A percentile compares a stretch with the other conserved stretches of the same genome.
Conservation (phyloP, 2,888 invertebrate genomes). For the Hetaerina titia region DNA sequence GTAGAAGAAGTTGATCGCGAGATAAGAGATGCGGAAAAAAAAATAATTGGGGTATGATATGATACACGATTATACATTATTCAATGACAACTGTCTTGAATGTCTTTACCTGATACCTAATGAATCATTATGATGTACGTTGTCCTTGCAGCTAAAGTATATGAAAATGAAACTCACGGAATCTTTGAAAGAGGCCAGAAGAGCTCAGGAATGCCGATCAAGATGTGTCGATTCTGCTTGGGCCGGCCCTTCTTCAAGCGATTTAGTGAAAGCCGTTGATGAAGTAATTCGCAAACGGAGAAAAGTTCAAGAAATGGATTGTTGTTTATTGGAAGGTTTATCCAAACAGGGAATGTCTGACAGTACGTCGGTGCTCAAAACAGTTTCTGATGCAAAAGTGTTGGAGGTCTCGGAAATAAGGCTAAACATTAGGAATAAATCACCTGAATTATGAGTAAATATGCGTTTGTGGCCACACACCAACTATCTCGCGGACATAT, state of each 20-base stretch:
- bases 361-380: neutral
- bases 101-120: neutral
- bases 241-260: neutral
- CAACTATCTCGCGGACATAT: too few relatives aligned
- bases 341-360: neutral
- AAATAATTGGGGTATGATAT: constrained; percentile 45
- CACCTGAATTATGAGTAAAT: neutral
- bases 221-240: neutral
- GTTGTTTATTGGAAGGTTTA: neutral
- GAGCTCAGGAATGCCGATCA: neutral
- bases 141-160: neutral
- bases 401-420: neutral
- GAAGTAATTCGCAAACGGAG: neutral
- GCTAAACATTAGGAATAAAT: neutral
- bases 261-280: neutral
- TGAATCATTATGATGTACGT: neutral
- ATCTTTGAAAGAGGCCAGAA: neutral
- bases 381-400: neutral
- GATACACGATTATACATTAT: neutral
- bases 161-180: constrained; percentile 1
- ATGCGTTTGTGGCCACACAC: too few relatives aligned
- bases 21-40: constrained; percentile 28
- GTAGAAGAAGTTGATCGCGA: constrained; percentile 52
- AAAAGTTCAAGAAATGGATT: neutral
- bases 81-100: neutral